Conservation (phyloP, 2,797 vertebrate genomes). For the Euthynnus affinis region DNA sequence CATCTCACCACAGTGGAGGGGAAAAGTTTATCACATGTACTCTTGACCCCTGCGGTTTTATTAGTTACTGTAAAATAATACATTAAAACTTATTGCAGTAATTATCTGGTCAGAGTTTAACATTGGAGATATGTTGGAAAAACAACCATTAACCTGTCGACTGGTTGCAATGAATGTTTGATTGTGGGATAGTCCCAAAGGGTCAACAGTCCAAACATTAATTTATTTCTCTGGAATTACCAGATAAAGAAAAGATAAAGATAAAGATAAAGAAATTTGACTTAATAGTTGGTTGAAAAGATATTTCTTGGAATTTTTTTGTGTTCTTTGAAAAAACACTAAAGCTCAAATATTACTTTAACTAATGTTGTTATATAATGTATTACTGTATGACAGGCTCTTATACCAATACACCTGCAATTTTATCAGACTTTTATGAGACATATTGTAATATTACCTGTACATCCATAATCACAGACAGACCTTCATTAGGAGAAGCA, state of each 20-base stretch:
- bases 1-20: background rate
- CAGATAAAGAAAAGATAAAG: background rate
- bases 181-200: background rate
- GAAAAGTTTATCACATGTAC: background rate
- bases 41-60: slow-evolving; percentile 24
- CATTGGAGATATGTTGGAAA: slow-evolving; percentile 23
- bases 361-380: background rate
- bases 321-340: background rate
- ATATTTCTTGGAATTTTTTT: background rate
- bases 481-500: slow-evolving; percentile 38
- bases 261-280: background rate
- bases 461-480: slow-evolving; percentile 13
- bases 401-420: background rate
- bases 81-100: slow-evolving; percentile 16
- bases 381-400: background rate
- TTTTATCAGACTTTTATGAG: too few species aligned
- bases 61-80: slow-evolving; percentile 28
- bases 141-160: slow-evolving; percentile 35
- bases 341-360: slow-evolving; percentile 3
- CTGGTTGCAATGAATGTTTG: slow-evolving; percentile 29
- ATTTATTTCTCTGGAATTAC: slow-evolving; percentile 8
- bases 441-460: slow-evolving; percentile 30
- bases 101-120: slow-evolving; percentile 31
- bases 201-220: slow-evolving; percentile 20
- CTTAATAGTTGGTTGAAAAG: background rate